phyloP scores from a whole-genome alignment of 2,888 invertebrate genomes.

The Apodemia hepburni region DNA sequence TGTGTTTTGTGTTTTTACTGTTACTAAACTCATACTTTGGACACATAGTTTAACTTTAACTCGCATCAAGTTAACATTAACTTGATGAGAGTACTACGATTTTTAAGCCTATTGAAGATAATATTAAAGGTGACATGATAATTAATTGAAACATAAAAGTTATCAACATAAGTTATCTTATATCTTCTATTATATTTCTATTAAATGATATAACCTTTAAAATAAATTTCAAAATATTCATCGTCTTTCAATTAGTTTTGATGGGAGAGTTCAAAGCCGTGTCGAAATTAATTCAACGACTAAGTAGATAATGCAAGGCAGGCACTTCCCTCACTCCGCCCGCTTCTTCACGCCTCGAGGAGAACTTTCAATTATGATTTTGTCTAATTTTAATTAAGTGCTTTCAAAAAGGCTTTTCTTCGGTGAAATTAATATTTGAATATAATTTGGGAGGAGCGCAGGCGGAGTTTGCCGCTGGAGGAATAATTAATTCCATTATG shows the following conservation, averaged over 20 bases:
- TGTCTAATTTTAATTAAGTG: conserved; percentile 80
- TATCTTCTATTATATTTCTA: not conserved
- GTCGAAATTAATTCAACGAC: conserved; percentile 70
- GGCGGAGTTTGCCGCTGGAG: conserved; percentile 77
- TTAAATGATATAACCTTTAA: not conserved
- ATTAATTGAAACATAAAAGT: not conserved
- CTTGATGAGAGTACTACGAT: too few relatives aligned
- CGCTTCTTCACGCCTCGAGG: conserved; percentile 75
- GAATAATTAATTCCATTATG: conserved; percentile 78
- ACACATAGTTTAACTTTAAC: too few relatives aligned
- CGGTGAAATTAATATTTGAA: conserved; percentile 80
- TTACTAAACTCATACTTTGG: too few relatives aligned
- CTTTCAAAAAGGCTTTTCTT: conserved; percentile 78
- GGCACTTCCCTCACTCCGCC: conserved; percentile 51
- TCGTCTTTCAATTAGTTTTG: conserved; percentile 61
- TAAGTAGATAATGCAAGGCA: conserved; percentile 76
- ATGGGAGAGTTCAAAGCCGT: conserved; percentile 51
- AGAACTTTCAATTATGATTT: conserved; percentile 80
- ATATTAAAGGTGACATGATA: not conserved
- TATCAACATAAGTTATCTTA: not conserved
- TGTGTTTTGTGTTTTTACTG: too few relatives aligned
- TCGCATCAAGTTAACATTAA: too few relatives aligned
- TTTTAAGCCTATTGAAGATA: too few relatives aligned
- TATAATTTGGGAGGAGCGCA: conserved; percentile 78
- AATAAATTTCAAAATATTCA: conserved; percentile 46